A percentile compares a stretch with the other conserved stretches of the same genome.
phyloP scores from a whole-genome alignment of 1,140 invertebrate species.

The Lepidurus arcticus region DNA sequence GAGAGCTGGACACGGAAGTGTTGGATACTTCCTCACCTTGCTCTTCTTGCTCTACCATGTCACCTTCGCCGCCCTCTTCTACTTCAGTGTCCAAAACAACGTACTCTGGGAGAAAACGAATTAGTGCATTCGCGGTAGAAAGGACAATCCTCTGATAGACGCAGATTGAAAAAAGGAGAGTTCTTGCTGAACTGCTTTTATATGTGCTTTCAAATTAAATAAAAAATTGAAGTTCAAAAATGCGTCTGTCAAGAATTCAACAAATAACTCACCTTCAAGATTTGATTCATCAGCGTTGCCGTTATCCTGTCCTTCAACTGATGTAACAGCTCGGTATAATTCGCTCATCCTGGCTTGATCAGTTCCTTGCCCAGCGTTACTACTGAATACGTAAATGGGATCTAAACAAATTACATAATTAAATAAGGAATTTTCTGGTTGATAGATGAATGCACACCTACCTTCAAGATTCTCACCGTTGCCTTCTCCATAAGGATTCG shows the following conservation, averaged over 20 bases:
- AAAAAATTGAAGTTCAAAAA: neutral
- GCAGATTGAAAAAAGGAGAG: no score
- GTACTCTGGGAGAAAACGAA: neutral
- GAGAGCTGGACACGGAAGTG: neutral
- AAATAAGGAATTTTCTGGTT: neutral
- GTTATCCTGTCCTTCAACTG: slow-evolving; percentile 27
- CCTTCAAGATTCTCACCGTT: slow-evolving; percentile 20
- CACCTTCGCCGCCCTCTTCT: neutral
- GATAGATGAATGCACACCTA: slow-evolving; percentile 15
- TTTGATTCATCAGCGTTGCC: neutral
- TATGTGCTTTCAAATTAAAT: no score
- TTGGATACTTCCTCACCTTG: neutral
- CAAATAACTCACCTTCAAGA: neutral
- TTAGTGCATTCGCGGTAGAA: no score
- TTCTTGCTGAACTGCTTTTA: no score
- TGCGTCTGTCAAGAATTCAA: neutral
- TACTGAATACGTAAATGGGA: slow-evolving; percentile 33
- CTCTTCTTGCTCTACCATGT: neutral
- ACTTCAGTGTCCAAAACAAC: neutral
- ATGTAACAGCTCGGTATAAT: slow-evolving; percentile 33
- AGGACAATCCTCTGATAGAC: no score
- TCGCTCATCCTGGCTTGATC: slow-evolving; percentile 32
- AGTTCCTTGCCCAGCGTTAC: slow-evolving; percentile 27
- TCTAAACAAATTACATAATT: slow-evolving; percentile 22
- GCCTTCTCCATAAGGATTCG: slow-evolving; percentile 34